Percentiles rank a stretch among this genome's conserved stretches.
Evolutionary conservation across 2,113 vertebrate species (phyloP).

Genomic region (Speoplatyrhinus poulsoni): DNA sequence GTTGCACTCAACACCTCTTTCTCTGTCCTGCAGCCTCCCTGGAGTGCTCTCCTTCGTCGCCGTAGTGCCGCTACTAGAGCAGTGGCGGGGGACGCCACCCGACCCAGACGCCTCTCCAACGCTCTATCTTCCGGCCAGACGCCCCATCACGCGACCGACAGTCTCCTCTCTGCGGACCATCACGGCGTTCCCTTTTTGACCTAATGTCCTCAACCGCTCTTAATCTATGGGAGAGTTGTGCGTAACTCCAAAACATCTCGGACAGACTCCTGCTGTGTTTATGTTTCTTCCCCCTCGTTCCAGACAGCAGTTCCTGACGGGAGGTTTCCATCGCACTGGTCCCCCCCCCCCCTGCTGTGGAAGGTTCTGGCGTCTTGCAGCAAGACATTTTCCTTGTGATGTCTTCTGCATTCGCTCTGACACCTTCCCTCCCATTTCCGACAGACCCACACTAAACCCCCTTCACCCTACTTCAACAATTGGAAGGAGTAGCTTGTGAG

Average conservation of each 20-base stretch:
- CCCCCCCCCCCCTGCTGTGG: no score
- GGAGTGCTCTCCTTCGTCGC: conserved; percentile 79
- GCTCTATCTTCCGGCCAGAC: background rate
- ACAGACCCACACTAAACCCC: no score
- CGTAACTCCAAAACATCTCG: background rate
- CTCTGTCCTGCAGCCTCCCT: conserved; percentile 71
- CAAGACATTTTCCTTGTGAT: no score
- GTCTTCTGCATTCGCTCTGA: no score
- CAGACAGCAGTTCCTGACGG: no score
- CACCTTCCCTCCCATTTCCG: no score
- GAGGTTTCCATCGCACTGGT: no score
- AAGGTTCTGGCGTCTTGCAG: no score
- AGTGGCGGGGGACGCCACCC: background rate
- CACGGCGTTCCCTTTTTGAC: conserved; percentile 16
- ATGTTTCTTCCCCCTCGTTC: no score
- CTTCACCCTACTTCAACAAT: no score
- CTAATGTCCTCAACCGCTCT: conserved; percentile 16
- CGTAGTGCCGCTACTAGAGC: conserved; percentile 48
- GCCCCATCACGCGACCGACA: background rate
- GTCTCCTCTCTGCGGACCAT: conserved; percentile 6
- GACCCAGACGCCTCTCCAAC: conserved; percentile 22
- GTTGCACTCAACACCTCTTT: conserved; percentile 4
- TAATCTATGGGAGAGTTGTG: conserved; percentile 21
- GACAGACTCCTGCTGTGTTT: no score
- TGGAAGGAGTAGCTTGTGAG: no score